Percentiles rank a stretch among this genome's conserved stretches.
Conservation (phyloP, 2,113 vertebrate species). For the Halichoeres trimaculatus region DNA sequence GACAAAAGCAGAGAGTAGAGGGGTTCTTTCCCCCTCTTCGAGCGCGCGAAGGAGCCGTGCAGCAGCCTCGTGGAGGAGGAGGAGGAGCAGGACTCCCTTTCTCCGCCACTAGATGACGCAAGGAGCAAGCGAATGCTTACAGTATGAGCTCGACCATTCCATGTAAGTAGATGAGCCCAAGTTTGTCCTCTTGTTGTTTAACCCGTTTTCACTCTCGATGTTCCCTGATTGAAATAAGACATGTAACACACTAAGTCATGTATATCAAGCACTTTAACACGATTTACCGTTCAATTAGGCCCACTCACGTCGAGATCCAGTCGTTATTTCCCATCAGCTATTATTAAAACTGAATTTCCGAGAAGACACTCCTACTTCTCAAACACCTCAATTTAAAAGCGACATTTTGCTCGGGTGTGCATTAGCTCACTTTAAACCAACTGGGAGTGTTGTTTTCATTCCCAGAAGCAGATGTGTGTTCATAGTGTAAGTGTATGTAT, state of each 20-base stretch:
- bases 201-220: neutral
- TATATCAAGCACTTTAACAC: too few species aligned
- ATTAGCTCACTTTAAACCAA: slow-evolving; percentile 22
- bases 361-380: neutral
- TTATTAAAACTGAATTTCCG: neutral
- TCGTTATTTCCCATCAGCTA: neutral
- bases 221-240: neutral
- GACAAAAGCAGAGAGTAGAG: slow-evolving; percentile 77
- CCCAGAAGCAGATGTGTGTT: slow-evolving; percentile 27
- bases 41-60: slow-evolving; percentile 25
- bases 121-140: slow-evolving; percentile 65
- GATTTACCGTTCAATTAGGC: too few species aligned
- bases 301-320: too few species aligned
- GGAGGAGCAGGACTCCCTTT: neutral
- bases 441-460: slow-evolving; percentile 14
- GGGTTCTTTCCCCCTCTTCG: slow-evolving; percentile 31
- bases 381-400: neutral
- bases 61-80: neutral
- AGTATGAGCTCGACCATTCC: neutral
- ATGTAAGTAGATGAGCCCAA: slow-evolving; percentile 7
- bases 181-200: slow-evolving; percentile 12
- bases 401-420: slow-evolving; percentile 23
- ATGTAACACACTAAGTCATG: too few species aligned
- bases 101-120: slow-evolving; percentile 79
- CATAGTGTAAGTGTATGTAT: slow-evolving; percentile 27